phyloP scores from a whole-genome alignment of 2,113 vertebrate genomes.

The Lophius piscatorius region DNA sequence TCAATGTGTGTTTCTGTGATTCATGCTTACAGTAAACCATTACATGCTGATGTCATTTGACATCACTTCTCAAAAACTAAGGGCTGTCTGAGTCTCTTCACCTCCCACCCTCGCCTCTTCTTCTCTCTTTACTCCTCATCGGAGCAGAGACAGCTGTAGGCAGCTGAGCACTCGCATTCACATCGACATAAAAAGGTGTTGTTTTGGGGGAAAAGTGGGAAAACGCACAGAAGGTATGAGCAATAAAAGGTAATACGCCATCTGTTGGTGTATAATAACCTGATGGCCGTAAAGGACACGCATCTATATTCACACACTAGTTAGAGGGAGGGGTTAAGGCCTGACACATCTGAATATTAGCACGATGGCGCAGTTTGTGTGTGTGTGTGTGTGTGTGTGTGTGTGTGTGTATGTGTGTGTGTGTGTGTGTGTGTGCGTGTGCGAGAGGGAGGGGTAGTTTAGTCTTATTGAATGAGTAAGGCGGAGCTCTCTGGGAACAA shows the following conservation, averaged over 20 bases:
- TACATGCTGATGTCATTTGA: slow-evolving; percentile 71
- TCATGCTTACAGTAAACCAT: slow-evolving; percentile 80
- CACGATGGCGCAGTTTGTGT: slow-evolving; percentile 44
- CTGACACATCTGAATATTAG: slow-evolving; percentile 70
- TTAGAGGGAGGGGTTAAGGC: slow-evolving; percentile 49
- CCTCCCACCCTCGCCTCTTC: slow-evolving; percentile 78
- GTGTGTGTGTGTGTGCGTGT: slow-evolving; percentile 22
- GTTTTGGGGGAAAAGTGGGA: slow-evolving; percentile 61
- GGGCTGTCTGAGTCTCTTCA: slow-evolving; percentile 78
- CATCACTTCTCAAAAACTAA: slow-evolving; percentile 76
- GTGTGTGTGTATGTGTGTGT: slow-evolving; percentile 25
- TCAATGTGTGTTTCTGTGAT: slow-evolving; percentile 69
- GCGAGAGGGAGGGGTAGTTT: neutral
- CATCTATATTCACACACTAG: slow-evolving; percentile 34
- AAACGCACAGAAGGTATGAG: slow-evolving; percentile 76
- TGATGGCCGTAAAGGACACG: slow-evolving; percentile 76
- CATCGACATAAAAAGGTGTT: slow-evolving; percentile 72
- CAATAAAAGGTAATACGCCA: slow-evolving; percentile 81
- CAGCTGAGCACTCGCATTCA: slow-evolving; percentile 46
- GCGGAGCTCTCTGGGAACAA: too few relatives aligned
- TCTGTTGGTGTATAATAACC: slow-evolving; percentile 79
- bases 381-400: slow-evolving; percentile 20
- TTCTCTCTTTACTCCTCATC: slow-evolving; percentile 64
- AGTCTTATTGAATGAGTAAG: neutral
- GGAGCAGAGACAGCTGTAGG: slow-evolving; percentile 64